These are phyloP conservation scores for Cephus sareptanus DNA, from an alignment of 2,888 invertebrate species.

Conservation along the genomic window DNA sequence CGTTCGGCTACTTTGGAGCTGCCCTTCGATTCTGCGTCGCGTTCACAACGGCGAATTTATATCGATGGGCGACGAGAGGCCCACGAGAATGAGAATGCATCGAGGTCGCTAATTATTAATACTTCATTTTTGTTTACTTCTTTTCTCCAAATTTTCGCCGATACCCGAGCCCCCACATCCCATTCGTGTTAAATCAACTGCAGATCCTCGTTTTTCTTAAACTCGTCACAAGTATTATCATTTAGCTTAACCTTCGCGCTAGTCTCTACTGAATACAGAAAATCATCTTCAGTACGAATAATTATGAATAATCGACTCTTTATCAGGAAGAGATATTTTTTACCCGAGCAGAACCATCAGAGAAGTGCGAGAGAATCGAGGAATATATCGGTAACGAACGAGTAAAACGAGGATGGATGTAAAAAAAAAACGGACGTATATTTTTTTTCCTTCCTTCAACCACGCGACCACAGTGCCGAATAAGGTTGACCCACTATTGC, in stretches of 20 bases:
- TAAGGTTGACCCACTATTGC: background rate
- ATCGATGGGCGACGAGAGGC: background rate
- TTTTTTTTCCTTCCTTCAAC: background rate
- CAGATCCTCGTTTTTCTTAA: background rate
- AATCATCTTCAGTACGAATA: no score
- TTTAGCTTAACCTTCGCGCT: background rate
- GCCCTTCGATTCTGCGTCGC: background rate
- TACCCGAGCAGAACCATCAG: background rate
- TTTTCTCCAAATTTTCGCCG: background rate
- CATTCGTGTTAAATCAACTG: background rate
- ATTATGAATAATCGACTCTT: background rate
- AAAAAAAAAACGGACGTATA: background rate
- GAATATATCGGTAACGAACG: background rate
- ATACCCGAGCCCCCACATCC: background rate
- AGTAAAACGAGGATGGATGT: background rate
- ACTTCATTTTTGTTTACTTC: background rate
- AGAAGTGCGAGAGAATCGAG: background rate
- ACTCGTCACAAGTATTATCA: background rate
- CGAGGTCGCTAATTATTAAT: background rate
- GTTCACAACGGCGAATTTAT: background rate
- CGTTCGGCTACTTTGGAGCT: background rate
- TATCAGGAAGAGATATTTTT: background rate
- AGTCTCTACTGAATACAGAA: background rate
- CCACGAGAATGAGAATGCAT: background rate
- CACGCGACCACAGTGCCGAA: background rate